Evolutionary conservation across 2,888 invertebrate genomes (phyloP), one percentile per base, ranked within the genome.

Genomic region (Volucella bombylans): DNA sequence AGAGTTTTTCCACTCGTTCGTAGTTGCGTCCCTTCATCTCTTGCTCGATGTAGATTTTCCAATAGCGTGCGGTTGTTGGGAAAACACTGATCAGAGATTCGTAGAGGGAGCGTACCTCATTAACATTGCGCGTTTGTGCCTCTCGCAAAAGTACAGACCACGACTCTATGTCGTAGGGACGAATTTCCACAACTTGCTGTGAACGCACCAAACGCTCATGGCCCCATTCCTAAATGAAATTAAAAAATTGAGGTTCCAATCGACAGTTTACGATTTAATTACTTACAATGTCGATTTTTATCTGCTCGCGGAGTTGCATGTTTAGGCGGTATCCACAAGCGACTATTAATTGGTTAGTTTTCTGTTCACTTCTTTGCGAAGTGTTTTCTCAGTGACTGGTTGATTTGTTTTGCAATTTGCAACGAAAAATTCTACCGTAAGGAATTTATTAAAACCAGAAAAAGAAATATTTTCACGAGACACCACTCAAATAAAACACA

Each of bases 41-140:
- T 93, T 98, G 98, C 90, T 99, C 98, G 88, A 99, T 98, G 92
- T 98, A 99, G 88, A 99, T 97, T 93, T 98, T 98, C 99, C 99
- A 99, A 91, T 97, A 99, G 77, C 98, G 94, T 2, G 99, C 99
- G 6, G 98, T 97, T 45, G 98, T 98, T 0, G 99, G 98, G 90
- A 99, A 99, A 8, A 97, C 97, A 1, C 94, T 92, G 0, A 99
- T 97, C n/a, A 99, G 93, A 88, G 97, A 96, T 91, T 99, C 99
- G 90, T 98, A 99, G 88, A 99, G 94, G 0, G 95, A 93, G 59
- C 99, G 94, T 6, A 98, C 97, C 91, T 98, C 98, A 74, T 96
- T 96, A 62, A 97, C 96, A 83, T 95, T 95, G 86, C 97, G 93
- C 0, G 95, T 95, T 90, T 98, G 98, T 0, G 98, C 97, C 92